Evolutionary conservation across 2,113 vertebrate species (phyloP), one percentile per base, ranked within the genome.

Genomic region (Indicator indicator): DNA sequence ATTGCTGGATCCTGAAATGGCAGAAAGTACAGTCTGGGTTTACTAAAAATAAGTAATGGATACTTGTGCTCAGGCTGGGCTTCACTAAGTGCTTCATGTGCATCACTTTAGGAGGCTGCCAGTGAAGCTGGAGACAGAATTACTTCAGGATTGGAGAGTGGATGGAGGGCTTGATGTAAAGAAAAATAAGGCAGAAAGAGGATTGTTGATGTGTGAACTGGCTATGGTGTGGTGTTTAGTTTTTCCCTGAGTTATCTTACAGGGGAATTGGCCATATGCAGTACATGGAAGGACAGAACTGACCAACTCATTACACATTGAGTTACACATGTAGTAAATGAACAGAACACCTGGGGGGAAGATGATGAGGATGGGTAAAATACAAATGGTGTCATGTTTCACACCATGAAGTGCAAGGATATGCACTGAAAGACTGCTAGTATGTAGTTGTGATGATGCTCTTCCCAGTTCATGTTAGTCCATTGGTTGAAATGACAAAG

Each of bases 21-120:
- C 33, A 59, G 54, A 26, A 88, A 83, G 27, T 42, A 12, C 52
- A 46, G 70, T 64, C 58, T 72, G 88, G 74, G 52, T 75, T 95
- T 91, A 63, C 64, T 89, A 19, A 85, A 85, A 56, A 32, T 68
- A 85, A 85, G 71, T 85, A 88, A 86, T 64, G 73, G 79, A 76
- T 90, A 52, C 52, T 73, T 94, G 17, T 88, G 1, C n/a, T 84
- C 46, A 55, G 27, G 40, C 59, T 67, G 79, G 60, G 36, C 55
- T 89, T 94, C 56, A 82, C 16, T 83, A 74, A 82, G 59, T 86
- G 72, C 52, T 62, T 93, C 70, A 38, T 86, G 83, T 83, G 85
- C 24, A 6, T 85, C 68, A 59, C 63, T 88, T 83, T 54, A 87
- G 90, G 93, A 93, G 93, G 80, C 65, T 63, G 36, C 76, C 73